Percentiles rank a stretch among this genome's conserved stretches.
phyloP scores from a whole-genome alignment of 2,888 invertebrate genomes.

The Philopedon plagiatum region DNA sequence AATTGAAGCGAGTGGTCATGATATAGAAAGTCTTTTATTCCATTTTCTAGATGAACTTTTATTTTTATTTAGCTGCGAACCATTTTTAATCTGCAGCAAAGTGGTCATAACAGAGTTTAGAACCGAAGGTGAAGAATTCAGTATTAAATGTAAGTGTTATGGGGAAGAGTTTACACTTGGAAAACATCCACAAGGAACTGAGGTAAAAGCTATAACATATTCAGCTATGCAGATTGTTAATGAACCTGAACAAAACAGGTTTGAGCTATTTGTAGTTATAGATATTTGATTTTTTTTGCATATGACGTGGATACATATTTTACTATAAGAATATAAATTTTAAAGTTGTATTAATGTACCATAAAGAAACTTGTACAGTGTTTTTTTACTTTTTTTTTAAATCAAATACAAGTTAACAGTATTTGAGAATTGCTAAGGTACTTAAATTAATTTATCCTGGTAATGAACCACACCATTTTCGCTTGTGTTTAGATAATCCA shows the following conservation, averaged over 20 bases:
- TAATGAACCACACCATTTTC: no score
- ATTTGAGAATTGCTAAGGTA: no score
- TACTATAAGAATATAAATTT: no score
- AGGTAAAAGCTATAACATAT: conserved; percentile 99
- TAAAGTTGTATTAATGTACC: no score
- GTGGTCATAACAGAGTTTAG: conserved; percentile 91
- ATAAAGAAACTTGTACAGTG: no score
- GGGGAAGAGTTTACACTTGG: conserved; percentile 96
- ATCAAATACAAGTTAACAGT: no score
- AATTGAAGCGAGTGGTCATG: conserved; percentile 91
- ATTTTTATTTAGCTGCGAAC: conserved; percentile 93
- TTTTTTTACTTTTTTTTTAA: no score
- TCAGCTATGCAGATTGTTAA: conserved; percentile 97
- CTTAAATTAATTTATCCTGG: no score
- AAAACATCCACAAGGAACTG: conserved; percentile 97
- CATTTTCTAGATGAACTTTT: conserved; percentile 96
- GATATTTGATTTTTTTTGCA: conserved; percentile 85
- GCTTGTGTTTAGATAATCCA: no score
- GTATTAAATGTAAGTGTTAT: conserved; percentile 84
- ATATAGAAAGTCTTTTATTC: conserved; percentile 89
- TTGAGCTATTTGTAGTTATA: conserved; percentile 97
- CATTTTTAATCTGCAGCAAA: conserved; percentile 89
- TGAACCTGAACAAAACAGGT: conserved; percentile 77
- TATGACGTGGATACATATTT: no score
- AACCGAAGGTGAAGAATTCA: conserved; percentile 78